These are phyloP conservation scores for Anastrepha obliqua DNA, from an alignment of 1,140 invertebrate genomes.

Conservation along the genomic window DNA sequence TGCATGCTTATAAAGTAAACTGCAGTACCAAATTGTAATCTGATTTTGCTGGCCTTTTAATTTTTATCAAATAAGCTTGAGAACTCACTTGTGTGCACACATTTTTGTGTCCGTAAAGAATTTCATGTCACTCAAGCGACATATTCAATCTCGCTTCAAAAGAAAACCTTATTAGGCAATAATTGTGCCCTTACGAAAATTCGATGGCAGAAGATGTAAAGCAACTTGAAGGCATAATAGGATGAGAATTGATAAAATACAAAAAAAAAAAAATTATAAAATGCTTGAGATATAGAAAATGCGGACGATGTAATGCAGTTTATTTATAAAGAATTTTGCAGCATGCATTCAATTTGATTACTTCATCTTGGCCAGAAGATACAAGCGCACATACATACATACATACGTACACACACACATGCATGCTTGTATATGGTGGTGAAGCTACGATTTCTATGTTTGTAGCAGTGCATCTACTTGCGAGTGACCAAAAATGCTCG, in stretches of 20 bases:
- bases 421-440: background rate
- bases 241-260: background rate
- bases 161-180: constrained; percentile 40
- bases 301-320: constrained; percentile 38
- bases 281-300: constrained; percentile 18
- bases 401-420: background rate
- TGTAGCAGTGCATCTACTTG: constrained; percentile 15
- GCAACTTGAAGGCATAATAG: constrained; percentile 20
- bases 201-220: background rate
- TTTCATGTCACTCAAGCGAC: background rate
- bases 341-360: constrained; percentile 48
- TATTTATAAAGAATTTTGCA: constrained; percentile 49
- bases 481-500: constrained; percentile 46
- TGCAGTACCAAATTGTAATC: background rate
- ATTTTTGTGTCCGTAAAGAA: background rate
- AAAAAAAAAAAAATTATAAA: background rate
- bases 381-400: background rate
- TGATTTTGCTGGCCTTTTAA: constrained; percentile 34
- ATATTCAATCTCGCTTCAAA: background rate
- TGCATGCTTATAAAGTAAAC: background rate
- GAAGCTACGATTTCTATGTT: background rate
- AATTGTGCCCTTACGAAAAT: constrained; percentile 18
- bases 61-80: background rate
- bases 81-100: background rate
- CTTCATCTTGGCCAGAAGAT: constrained; percentile 11